Base-by-base conservation (phyloP, 2,888 invertebrate genomes). In the Hanleya hanleyi region DNA sequence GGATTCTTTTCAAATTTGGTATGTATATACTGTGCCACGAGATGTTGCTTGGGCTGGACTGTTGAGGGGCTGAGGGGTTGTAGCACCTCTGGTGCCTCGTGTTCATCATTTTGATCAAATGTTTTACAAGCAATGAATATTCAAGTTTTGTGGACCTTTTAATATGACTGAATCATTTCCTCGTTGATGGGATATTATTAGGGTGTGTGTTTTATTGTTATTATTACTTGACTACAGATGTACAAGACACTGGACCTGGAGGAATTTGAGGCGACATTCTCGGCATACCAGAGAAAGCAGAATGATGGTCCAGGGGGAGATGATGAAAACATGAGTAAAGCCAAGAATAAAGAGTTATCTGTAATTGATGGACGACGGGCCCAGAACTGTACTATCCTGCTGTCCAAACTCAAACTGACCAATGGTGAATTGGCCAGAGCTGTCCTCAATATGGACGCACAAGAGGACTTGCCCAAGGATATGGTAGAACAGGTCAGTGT, bases 351-450 rank as follows among this genome's bases (percentile, higher is more conserved):
- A 92, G 94, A 96, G 74, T 92, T 98, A 81, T 96, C 97, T 0
- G 97, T 99, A 35, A 97, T 99, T 81, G 99, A 99, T 90, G 95
- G 97, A 0, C 92, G 99, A 41, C 93, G 98, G 71, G 98, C 98
- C 0, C 99, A 99, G 91, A 99, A 99, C 92, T 99, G 98, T 91
- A 98, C 97, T 47, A 99, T 99, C 83, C 92, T 99, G 72, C 92
- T 99, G 74, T 97, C 98, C 73, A 98, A 98, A 90, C 92, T 99
- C 70, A 98, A 98, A 92, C 95, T 99, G 95, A 94, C 95, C 62
- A 98, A 98, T 90, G 96, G 96, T 88, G 98, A 99, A 88, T 97
- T 99, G 81, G 96, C 96, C 84, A 94, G 94, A 89, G 96, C 97
- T 0, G 96, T 99, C 81, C 92, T 97, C 75, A 96, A 95, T 70